Base-by-base conservation (phyloP, 1,140 invertebrate species). In the Odontomachus brunneus region DNA sequence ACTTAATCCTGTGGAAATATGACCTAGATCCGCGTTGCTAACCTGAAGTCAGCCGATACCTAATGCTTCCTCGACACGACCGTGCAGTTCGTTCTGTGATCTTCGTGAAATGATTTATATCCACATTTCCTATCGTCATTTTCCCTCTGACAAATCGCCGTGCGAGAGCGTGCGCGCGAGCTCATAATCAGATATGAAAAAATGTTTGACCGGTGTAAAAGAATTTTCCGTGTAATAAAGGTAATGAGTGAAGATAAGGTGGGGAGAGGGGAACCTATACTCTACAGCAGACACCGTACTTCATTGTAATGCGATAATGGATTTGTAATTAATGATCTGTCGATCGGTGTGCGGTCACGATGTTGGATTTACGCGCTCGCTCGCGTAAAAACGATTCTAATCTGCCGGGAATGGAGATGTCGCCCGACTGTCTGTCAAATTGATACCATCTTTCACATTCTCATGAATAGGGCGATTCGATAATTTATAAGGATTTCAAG, bases 261-360 rank as follows among this genome's bases (percentile, higher is more conserved):
- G 38, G 0, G 19, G 7, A 7, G 26, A 53, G 24, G 11, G 12
- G 9, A 24, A 44, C 33, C 15, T 24, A 33, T 22, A 44, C 51
- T 78, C 63, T 22, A 69, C 57, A n/a, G 63, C 29, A 69, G 17
- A 62, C 9, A 48, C 44, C 12, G 19, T n/a, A n/a, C 17, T 51
- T 67, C 24, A 22, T 62, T 53, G 12, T 29, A 80, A 48, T 44
- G 65, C 48, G 38, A 80, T 81, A 65, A 82, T 67, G 78, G 60
- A 81, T 72, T 33, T 73, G 82, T 81, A 81, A 84, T 86, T 87
- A 85, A 85, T 75, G 78, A 75, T 75, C 49, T 14, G 69, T 26
- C 63, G 78, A 86, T 76, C 67, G 19, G 19, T 63, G n/a, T 22
- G 66, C 14, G 22, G 1, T 51, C 48, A 14, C 24, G 44, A 62